Conservation (phyloP, 2,113 vertebrate species). For the Podilymbus podiceps region DNA sequence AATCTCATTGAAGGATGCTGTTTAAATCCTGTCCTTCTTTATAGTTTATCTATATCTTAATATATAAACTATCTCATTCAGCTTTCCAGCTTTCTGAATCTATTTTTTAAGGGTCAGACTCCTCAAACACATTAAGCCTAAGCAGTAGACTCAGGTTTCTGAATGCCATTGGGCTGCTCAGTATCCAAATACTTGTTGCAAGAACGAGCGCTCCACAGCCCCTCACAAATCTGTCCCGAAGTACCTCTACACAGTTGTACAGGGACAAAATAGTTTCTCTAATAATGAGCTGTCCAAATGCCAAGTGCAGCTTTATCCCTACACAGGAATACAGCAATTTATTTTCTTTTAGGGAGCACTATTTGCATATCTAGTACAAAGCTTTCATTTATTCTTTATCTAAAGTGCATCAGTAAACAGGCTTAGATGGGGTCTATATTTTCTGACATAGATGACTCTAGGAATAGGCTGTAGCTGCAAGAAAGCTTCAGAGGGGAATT, state of each 20-base stretch:
- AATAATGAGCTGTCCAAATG: neutral
- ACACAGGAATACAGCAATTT: neutral
- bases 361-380: neutral
- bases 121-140: neutral
- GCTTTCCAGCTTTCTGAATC: neutral
- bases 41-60: neutral
- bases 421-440: neutral
- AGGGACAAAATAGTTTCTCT: neutral
- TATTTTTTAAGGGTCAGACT: neutral
- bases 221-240: neutral
- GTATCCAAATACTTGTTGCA: neutral
- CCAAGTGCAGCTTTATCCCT: neutral
- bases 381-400: neutral
- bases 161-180: neutral
- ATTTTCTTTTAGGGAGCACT: neutral
- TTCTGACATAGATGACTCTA: neutral
- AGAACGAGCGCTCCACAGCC: neutral
- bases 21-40: neutral
- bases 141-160: neutral
- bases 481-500: conserved; percentile 14
- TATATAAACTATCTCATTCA: neutral
- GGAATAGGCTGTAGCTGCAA: conserved; percentile 7
- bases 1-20: neutral
- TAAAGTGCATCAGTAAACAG: neutral
- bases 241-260: neutral